Conservation (phyloP, 2,888 invertebrate species). For the Tachystola acroxantha region DNA sequence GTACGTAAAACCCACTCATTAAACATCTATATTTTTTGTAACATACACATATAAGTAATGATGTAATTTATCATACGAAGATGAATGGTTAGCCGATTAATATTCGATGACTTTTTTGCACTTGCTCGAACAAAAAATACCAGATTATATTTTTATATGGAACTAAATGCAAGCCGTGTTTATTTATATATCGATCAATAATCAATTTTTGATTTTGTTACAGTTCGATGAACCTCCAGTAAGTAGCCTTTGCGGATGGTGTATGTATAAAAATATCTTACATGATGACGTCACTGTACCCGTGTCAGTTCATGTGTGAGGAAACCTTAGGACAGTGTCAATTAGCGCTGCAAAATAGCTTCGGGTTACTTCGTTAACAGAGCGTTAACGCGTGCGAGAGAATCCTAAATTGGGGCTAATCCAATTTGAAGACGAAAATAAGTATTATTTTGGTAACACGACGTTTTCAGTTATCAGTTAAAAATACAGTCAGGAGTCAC, state of each 20-base stretch:
- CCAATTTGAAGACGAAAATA: background rate
- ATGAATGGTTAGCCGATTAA: background rate
- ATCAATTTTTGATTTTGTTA: constrained; percentile 6
- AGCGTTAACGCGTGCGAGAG: constrained; percentile 3
- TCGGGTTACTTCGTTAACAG: constrained; percentile 3
- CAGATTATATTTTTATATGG: background rate
- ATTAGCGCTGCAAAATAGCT: constrained; percentile 16
- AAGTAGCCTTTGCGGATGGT: constrained; percentile 27
- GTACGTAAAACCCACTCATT: background rate
- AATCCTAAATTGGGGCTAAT: background rate
- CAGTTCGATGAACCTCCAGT: constrained; percentile 32
- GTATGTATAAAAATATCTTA: constrained; percentile 26
- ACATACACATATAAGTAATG: background rate
- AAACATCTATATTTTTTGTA: background rate
- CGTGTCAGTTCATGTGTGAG: constrained; percentile 18
- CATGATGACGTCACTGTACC: constrained; percentile 6
- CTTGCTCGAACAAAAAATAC: background rate
- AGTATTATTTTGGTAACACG: too few relatives aligned
- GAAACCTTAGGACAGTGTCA: constrained; percentile 23
- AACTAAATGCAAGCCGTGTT: constrained; percentile 1
- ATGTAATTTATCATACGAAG: background rate
- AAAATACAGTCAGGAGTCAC: too few relatives aligned
- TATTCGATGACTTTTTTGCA: background rate
- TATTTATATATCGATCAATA: constrained; percentile 6
- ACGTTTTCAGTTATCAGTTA: too few relatives aligned